Base-by-base conservation (phyloP, 2,888 invertebrate genomes). In the Tenthredo livida region DNA sequence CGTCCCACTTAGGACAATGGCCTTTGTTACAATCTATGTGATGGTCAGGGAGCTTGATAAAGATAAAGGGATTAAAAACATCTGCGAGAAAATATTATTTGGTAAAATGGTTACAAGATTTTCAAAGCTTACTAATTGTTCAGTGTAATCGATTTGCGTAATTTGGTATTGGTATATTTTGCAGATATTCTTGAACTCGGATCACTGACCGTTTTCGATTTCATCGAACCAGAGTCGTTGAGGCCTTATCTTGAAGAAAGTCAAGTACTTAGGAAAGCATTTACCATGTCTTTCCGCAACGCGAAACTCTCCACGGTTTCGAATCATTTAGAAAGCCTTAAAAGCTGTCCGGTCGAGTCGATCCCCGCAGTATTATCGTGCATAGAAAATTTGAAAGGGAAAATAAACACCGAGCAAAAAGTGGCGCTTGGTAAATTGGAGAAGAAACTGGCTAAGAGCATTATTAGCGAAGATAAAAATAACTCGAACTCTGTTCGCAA, bases 131-230 rank as follows among this genome's bases (percentile, higher is more conserved):
- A n/a, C 3, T 40, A 37, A 77, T 65, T 40, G 21, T 47, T 85
- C 65, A 65, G 0, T 43, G 10, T 43, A 43, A 2, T 43, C 4
- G 15, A 47, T 15, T 12, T 47, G 47, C 15, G 3, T 47, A 47
- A 47, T 47, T 47, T 12, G 43, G 4, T 10, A n/a, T 70, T 29
- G 17, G 5, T 9, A 50, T n/a, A n/a, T 78, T 82, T 85, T 86
- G 17, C 85, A 91, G 92, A 92, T 85, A 84, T 89, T 17, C 85
- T 90, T 72, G 89, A 90, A 82, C 89, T 88, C 47, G 85, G 86
- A 6, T 89, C 88, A 58, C 72, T 91, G 9, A 86, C 91, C 40
- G 58, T 91, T 54, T 88, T 91, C 9, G 87, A 89, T 17, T 88
- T 87, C 25, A 84, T 92, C 58, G 86, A 90, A 50, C 87, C 89